Evolutionary conservation across 2,797 vertebrate species (phyloP).

Genomic region (Pipistrellus nathusii): DNA sequence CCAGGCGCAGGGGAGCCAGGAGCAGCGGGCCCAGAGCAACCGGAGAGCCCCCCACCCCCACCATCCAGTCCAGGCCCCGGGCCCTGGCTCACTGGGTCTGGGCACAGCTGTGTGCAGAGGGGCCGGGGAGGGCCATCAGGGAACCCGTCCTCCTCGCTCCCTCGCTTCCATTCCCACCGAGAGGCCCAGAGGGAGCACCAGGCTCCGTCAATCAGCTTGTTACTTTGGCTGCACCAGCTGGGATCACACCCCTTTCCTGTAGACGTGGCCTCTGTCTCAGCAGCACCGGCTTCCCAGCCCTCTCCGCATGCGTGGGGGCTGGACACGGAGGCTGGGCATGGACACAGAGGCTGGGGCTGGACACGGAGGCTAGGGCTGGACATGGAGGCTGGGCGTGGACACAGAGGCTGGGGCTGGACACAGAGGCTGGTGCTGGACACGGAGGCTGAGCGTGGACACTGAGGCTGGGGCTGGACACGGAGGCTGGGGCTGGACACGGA

Average conservation of each 20-base stretch:
- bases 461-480: neutral
- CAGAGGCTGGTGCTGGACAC: neutral
- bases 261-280: neutral
- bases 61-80: rapidly evolving
- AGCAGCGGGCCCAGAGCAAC: no score
- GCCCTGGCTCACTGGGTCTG: neutral
- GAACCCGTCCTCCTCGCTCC: rapidly evolving
- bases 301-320: rapidly evolving
- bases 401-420: neutral
- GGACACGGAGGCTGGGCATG: neutral
- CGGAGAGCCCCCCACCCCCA: neutral
- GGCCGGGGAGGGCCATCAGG: neutral
- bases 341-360: neutral
- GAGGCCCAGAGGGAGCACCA: neutral
- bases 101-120: neutral
- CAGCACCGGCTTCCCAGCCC: neutral
- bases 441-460: rapidly evolving
- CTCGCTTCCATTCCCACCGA: neutral
- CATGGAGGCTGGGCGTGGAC: neutral
- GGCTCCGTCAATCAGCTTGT: neutral
- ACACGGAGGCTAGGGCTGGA: neutral
- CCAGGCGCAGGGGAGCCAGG: neutral
- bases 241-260: rapidly evolving
- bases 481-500: neutral
- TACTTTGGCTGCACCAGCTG: rapidly evolving